Evolutionary conservation across 2,113 vertebrate genomes (phyloP).

Genomic region (Corythornis madagascariensis): DNA sequence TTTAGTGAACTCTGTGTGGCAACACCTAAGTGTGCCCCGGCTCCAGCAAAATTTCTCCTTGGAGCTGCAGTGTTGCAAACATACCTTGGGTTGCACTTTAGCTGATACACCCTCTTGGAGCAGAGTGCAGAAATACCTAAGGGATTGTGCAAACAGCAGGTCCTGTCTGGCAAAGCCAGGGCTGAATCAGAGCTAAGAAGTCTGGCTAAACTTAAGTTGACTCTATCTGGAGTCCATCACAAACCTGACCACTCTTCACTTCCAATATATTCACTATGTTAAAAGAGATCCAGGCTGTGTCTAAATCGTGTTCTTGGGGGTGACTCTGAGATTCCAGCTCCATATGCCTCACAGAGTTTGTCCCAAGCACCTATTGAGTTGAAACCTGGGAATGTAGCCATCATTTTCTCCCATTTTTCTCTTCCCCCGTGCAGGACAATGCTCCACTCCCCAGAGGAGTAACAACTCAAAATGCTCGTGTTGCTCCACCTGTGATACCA

Average conservation of each 20-base stretch:
- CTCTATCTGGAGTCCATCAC: conserved; percentile 51
- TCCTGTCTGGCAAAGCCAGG: conserved; percentile 36
- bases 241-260: conserved; percentile 15
- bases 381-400: not conserved
- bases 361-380: not conserved
- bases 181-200: not conserved
- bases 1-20: conserved; percentile 12
- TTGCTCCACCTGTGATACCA: not conserved
- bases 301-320: not conserved
- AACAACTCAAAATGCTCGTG: not conserved
- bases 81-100: conserved; percentile 45
- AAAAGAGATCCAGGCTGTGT: not conserved
- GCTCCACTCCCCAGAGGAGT: not conserved
- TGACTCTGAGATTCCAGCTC: not conserved
- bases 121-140: conserved; percentile 53
- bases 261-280: not conserved
- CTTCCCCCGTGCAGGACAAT: not conserved
- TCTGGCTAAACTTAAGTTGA: conserved; percentile 45
- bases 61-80: conserved; percentile 35
- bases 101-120: conserved; percentile 44
- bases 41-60: conserved; percentile 21
- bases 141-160: conserved; percentile 35
- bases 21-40: not conserved
- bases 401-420: not conserved
- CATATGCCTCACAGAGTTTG: not conserved